These are phyloP conservation scores for Columba guinea DNA, from an alignment of 2,797 vertebrate species.

Conservation along the genomic window DNA sequence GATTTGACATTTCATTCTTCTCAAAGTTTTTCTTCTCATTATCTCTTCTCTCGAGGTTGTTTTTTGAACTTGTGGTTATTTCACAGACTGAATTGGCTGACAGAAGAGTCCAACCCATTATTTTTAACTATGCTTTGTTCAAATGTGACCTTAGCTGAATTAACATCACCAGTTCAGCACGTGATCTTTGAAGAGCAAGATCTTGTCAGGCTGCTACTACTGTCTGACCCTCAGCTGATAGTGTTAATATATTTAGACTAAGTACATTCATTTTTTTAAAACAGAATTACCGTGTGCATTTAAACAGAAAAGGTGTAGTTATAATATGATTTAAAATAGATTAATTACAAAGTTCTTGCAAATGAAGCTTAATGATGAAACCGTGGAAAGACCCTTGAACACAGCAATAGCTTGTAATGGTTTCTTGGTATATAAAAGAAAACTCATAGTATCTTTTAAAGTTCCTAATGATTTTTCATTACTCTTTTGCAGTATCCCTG, in stretches of 20 bases:
- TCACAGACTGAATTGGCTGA: neutral
- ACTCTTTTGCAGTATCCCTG: neutral
- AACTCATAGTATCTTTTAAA: neutral
- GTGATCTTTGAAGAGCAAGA: neutral
- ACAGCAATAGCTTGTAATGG: neutral
- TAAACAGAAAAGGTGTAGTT: neutral
- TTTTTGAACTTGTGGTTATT: neutral
- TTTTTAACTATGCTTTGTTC: neutral
- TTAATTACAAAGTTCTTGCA: neutral
- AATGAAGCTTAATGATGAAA: neutral
- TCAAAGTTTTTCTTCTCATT: neutral
- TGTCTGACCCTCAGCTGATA: neutral
- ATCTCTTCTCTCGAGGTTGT: neutral
- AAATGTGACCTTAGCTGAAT: neutral
- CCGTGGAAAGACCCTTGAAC: neutral
- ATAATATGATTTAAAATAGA: neutral
- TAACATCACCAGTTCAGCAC: neutral
- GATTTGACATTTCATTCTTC: neutral
- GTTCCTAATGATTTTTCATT: slow-evolving; percentile 3
- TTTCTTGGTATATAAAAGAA: neutral
- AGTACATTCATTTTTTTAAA: neutral
- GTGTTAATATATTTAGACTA: neutral
- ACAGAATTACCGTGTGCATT: neutral
- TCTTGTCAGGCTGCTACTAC: neutral
- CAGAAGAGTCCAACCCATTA: neutral